These are phyloP conservation scores for Alauda arvensis DNA, from an alignment of 2,797 vertebrate genomes.

Conservation along the genomic window DNA sequence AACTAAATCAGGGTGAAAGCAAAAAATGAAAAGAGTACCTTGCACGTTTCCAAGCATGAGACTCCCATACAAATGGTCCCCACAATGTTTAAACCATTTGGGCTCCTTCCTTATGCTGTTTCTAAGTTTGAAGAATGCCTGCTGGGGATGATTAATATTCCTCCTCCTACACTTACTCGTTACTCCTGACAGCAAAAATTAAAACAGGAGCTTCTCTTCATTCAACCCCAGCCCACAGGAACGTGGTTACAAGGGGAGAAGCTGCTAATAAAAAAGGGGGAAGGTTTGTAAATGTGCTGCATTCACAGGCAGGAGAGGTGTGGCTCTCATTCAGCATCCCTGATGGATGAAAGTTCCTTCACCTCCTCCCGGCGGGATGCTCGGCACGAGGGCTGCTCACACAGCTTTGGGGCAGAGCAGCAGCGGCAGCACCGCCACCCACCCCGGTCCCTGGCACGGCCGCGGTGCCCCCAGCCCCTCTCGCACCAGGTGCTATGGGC, in stretches of 20 bases:
- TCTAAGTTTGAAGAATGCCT: slow-evolving; percentile 50
- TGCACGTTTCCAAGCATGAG: slow-evolving; percentile 41
- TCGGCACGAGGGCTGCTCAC: neutral
- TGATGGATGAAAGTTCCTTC: neutral
- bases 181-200: slow-evolving; percentile 62
- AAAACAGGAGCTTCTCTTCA: slow-evolving; percentile 58
- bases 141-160: slow-evolving; percentile 60
- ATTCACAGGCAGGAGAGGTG: slow-evolving; percentile 22
- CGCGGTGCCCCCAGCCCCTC: neutral
- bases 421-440: neutral
- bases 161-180: slow-evolving; percentile 43
- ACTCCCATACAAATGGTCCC: slow-evolving; percentile 34
- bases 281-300: slow-evolving; percentile 23
- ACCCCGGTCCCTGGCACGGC: neutral
- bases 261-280: slow-evolving; percentile 2
- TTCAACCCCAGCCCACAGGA: slow-evolving; percentile 49
- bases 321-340: slow-evolving; percentile 31
- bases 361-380: neutral
- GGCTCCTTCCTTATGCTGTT: slow-evolving; percentile 52
- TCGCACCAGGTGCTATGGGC: slow-evolving; percentile 51
- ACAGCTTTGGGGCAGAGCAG: neutral
- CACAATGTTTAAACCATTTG: slow-evolving; percentile 17
- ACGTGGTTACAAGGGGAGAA: slow-evolving; percentile 15
- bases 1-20: neutral
- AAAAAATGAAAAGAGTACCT: neutral